Conservation (phyloP, 2,113 vertebrate species). For the Edolisoma coerulescens region DNA sequence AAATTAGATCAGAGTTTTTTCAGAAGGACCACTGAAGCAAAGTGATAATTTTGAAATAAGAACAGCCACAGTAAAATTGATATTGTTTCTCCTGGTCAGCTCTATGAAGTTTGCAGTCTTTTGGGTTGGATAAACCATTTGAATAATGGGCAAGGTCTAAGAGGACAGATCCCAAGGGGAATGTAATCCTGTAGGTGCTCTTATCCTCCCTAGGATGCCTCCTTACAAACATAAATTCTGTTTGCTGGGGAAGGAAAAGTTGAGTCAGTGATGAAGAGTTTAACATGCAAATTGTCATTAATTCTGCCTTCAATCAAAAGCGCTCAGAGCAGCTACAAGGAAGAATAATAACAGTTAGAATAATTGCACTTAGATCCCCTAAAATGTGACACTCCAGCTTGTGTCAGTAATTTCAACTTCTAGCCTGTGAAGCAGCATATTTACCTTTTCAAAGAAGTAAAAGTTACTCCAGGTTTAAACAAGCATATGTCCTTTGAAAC, state of each 20-base stretch:
- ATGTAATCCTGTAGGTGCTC: not conserved
- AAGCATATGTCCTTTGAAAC: not conserved
- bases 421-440: not conserved
- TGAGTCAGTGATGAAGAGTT: not conserved
- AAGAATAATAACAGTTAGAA: not conserved
- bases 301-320: not conserved
- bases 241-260: not conserved
- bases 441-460: not conserved
- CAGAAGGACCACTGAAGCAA: not conserved
- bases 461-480: not conserved
- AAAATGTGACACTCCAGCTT: not conserved
- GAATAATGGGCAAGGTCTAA: not conserved
- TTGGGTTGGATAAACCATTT: not conserved
- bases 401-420: not conserved
- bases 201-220: not conserved
- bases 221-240: not conserved
- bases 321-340: not conserved
- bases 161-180: not conserved
- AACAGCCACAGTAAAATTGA: not conserved
- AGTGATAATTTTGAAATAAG: not conserved
- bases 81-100: not conserved
- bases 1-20: not conserved
- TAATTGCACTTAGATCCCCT: not conserved
- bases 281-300: not conserved
- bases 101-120: not conserved